phyloP scores from a whole-genome alignment of 2,797 vertebrate species.

The Pipistrellus nathusii region DNA sequence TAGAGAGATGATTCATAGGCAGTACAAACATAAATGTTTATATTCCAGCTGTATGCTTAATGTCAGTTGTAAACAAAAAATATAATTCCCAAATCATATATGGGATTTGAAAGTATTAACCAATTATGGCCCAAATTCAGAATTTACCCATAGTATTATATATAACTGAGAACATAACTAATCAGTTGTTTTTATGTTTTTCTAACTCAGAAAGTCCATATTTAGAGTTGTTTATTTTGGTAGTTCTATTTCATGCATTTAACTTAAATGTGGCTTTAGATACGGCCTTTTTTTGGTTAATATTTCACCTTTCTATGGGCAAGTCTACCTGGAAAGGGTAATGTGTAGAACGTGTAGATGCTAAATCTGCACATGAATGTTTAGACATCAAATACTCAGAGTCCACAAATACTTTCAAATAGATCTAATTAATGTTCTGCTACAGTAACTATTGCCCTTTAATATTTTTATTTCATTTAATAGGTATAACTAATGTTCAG shows the following conservation, averaged over 20 bases:
- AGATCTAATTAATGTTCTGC: slow-evolving; percentile 1
- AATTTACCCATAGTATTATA: neutral
- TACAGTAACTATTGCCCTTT: slow-evolving; percentile 50
- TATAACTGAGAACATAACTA: neutral
- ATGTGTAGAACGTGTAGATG: neutral
- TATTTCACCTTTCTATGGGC: neutral
- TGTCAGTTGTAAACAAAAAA: slow-evolving; percentile 9
- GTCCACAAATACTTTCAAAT: neutral
- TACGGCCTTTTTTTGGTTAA: neutral
- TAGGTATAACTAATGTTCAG: slow-evolving; percentile 59
- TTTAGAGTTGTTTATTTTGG: neutral
- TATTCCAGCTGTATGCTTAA: neutral
- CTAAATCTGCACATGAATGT: neutral
- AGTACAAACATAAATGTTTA: neutral
- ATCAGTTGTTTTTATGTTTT: slow-evolving; percentile 14
- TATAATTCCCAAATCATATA: neutral
- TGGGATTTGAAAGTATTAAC: neutral
- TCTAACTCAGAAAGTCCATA: neutral
- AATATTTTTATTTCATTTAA: slow-evolving; percentile 64
- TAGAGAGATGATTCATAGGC: neutral
- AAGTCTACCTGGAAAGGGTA: neutral
- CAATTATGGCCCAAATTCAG: slow-evolving; percentile 24
- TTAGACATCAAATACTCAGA: neutral
- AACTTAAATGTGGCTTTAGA: slow-evolving; percentile 29
- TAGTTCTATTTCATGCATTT: slow-evolving; percentile 23